These are phyloP conservation scores for Crax fasciolata DNA, from an alignment of 2,797 vertebrate genomes.

Conservation along the genomic window DNA sequence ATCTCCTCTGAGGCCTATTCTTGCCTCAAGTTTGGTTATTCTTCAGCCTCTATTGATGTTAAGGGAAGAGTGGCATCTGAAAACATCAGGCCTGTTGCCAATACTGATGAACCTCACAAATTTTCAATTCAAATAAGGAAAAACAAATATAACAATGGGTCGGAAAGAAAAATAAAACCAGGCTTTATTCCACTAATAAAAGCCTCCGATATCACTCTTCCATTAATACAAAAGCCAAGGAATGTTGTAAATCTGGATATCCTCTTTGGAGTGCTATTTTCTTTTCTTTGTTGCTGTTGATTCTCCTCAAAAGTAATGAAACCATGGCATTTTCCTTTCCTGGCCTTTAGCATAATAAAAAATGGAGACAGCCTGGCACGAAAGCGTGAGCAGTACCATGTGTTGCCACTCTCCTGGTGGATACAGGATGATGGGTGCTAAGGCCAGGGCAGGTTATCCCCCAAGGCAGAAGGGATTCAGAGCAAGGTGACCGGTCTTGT, in stretches of 20 bases:
- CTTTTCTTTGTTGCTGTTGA: slow-evolving; percentile 16
- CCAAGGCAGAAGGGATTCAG: neutral
- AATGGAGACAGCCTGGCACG: neutral
- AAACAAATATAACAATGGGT: neutral
- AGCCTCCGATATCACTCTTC: slow-evolving; percentile 2
- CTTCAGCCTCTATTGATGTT: neutral
- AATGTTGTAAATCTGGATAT: slow-evolving; percentile 11
- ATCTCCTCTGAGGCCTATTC: neutral
- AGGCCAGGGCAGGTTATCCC: neutral
- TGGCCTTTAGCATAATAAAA: neutral
- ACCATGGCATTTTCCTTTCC: slow-evolving; percentile 15
- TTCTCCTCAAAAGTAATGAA: slow-evolving; percentile 29
- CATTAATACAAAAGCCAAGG: slow-evolving; percentile 21
- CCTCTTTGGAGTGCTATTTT: slow-evolving; percentile 13
- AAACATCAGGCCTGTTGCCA: slow-evolving; percentile 14
- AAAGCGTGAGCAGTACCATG: neutral
- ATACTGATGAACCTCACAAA: neutral
- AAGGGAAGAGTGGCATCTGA: neutral
- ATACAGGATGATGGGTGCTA: neutral
- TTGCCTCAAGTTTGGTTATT: neutral
- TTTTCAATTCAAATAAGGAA: neutral
- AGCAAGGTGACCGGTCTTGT: neutral
- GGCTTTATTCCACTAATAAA: slow-evolving; percentile 17
- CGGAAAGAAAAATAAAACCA: slow-evolving; percentile 35
- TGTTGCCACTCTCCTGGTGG: neutral